Evolutionary conservation across 2,113 vertebrate species (phyloP).

Genomic region (Polypterus bichir): DNA sequence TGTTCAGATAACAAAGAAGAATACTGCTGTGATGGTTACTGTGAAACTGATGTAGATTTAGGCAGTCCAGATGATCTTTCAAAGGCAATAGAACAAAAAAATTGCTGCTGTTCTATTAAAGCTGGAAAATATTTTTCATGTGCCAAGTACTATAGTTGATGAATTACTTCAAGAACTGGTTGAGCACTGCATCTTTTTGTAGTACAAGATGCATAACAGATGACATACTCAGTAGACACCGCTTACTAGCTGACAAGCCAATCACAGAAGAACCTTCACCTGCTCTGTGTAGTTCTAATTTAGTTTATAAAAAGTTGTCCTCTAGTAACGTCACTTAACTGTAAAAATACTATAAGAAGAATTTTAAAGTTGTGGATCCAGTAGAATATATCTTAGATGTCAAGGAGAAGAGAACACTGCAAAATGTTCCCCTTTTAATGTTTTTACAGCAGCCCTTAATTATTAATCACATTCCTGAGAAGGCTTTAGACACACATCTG

Average conservation of each 20-base stretch:
- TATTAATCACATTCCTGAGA: conserved; percentile 9
- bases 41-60: too few relatives aligned
- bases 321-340: conserved; percentile 15
- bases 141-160: conserved; percentile 16
- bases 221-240: conserved; percentile 14
- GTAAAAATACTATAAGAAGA: conserved; percentile 10
- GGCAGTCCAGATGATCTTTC: too few relatives aligned
- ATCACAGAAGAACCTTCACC: conserved; percentile 17
- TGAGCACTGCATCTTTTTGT: conserved; percentile 18
- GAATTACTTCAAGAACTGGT: conserved; percentile 19
- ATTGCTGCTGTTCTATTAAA: conserved; percentile 17
- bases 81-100: neutral
- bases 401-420: conserved; percentile 8
- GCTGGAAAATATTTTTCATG: conserved; percentile 17
- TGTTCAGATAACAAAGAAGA: too few relatives aligned
- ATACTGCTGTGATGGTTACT: too few relatives aligned
- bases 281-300: conserved; percentile 15
- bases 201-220: conserved; percentile 15
- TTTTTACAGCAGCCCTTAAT: conserved; percentile 11
- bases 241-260: conserved; percentile 15
- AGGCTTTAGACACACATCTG: conserved; percentile 3
- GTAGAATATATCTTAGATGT: conserved; percentile 14
- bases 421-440: conserved; percentile 11
- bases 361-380: conserved; percentile 16
- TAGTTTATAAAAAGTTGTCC: conserved; percentile 14